Base-by-base conservation (phyloP, 2,888 invertebrate species). In the Agriopis leucophaearia region DNA sequence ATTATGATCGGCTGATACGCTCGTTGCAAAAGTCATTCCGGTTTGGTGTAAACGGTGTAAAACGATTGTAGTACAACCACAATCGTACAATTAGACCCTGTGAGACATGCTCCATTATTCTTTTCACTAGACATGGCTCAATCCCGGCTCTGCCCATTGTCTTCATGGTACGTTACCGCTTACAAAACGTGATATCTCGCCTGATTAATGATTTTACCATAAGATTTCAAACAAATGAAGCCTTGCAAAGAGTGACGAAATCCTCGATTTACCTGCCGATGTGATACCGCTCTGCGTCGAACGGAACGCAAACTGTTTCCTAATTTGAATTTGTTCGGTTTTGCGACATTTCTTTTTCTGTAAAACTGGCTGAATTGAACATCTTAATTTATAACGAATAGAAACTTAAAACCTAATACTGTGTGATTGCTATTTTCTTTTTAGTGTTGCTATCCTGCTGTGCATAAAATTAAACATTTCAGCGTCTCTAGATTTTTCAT, bases 201-300 rank as follows among this genome's bases (percentile, higher is more conserved):
- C 82, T 88, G 89, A 90, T 91, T 91, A 88, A 92, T 91, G 89
- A 90, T 90, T 88, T 90, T 88, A 88, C 88, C 88, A 89, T 88
- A 86, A 87, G 89, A 91, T 90, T 90, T 88, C 87, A 78, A 78
- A 81, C 82, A 82, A 85, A 81, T 79, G 78, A 78, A 77, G 74
- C 73, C 74, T 83, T 81, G 77, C 82, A 80, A 81, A 70, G 65
- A 65, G 70, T 81, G 78, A 68, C 62, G 78, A 74, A 79, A 78
- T 64, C 47, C 18, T 61, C 54, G 50, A 67, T 71, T 58, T 70
- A 64, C 64, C 51, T 64, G 68, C 40, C 67, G 62, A 65, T 67
- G 64, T 62, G 59, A 70, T 68, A 57, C 50, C 50, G 61, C 50
- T 60, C 51, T 60, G 59, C 42, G 50, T 55, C 35, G 27, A 64